Conservation (phyloP, 1,140 invertebrate species). For the Euborellia annulipes region DNA sequence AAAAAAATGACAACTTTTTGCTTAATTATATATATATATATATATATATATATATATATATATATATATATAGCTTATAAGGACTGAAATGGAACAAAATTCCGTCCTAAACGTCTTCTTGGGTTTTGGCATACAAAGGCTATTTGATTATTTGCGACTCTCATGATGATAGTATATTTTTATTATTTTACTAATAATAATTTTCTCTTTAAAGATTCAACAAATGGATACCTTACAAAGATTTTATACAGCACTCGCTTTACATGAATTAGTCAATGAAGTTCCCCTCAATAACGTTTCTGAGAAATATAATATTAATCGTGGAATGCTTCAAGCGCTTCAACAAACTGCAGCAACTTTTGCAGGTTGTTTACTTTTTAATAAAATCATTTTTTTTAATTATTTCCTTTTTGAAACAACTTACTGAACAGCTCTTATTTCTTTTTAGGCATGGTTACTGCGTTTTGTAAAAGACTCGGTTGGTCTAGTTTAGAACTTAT, state of each 20-base stretch:
- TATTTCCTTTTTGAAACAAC: background rate
- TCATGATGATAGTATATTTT: no score
- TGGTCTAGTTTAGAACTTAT: slow-evolving; percentile 84
- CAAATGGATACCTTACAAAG: slow-evolving; percentile 36
- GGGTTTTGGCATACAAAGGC: no score
- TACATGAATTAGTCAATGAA: slow-evolving; percentile 90
- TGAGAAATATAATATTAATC: slow-evolving; percentile 65
- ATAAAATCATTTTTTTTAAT: slow-evolving; percentile 5
- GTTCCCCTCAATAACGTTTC: slow-evolving; percentile 61
- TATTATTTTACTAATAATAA: no score
- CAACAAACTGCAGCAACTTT: slow-evolving; percentile 93
- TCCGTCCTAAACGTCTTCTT: no score
- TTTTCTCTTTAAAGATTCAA: slow-evolving; percentile 28
- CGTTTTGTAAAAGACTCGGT: slow-evolving; percentile 81
- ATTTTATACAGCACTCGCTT: slow-evolving; percentile 82
- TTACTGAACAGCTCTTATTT: no score
- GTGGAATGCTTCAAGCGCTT: slow-evolving; percentile 78
- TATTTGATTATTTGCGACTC: no score
- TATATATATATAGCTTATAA: no score
- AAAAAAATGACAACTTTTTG: no score
- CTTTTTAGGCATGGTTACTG: slow-evolving; percentile 69
- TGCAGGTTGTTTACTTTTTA: slow-evolving; percentile 47
- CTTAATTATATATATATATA: no score
- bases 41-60: no score
- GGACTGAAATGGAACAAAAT: no score